These are phyloP conservation scores for Eilema caniola DNA, from an alignment of 2,888 invertebrate genomes.

Conservation along the genomic window DNA sequence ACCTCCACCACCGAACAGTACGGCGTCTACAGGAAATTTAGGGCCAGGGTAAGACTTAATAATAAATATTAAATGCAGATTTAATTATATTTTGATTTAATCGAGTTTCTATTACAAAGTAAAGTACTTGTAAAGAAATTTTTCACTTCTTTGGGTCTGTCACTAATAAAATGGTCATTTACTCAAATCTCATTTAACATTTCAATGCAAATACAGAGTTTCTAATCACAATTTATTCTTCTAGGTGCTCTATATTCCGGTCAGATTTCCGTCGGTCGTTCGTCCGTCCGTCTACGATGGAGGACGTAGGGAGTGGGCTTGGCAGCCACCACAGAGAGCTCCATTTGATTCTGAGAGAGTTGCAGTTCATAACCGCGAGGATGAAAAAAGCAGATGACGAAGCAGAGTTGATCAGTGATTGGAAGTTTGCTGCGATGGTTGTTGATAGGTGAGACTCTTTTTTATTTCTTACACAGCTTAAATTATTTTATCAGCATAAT, in stretches of 20 bases:
- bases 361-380: slow-evolving; percentile 97
- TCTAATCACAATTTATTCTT: slow-evolving; percentile 42
- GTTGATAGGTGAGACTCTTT: slow-evolving; percentile 91
- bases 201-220: slow-evolving; percentile 36
- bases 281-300: slow-evolving; percentile 93
- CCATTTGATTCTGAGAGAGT: slow-evolving; percentile 95
- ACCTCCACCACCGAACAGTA: slow-evolving; percentile 88
- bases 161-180: slow-evolving; percentile 15
- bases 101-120: not conserved
- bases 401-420: slow-evolving; percentile 97
- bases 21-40: slow-evolving; percentile 88
- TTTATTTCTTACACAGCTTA: not conserved
- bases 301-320: slow-evolving; percentile 88
- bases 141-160: not conserved
- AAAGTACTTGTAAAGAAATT: not conserved
- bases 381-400: slow-evolving; percentile 98
- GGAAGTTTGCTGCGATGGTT: slow-evolving; percentile 99
- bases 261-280: slow-evolving; percentile 88
- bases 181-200: slow-evolving; percentile 22
- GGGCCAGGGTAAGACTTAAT: slow-evolving; percentile 87
- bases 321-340: slow-evolving; percentile 94
- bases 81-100: not conserved
- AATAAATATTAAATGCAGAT: not conserved
- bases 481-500: too few relatives aligned
- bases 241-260: slow-evolving; percentile 84